Evolutionary conservation across 1,140 invertebrate species (phyloP).

Genomic region (Hyles vespertilio): DNA sequence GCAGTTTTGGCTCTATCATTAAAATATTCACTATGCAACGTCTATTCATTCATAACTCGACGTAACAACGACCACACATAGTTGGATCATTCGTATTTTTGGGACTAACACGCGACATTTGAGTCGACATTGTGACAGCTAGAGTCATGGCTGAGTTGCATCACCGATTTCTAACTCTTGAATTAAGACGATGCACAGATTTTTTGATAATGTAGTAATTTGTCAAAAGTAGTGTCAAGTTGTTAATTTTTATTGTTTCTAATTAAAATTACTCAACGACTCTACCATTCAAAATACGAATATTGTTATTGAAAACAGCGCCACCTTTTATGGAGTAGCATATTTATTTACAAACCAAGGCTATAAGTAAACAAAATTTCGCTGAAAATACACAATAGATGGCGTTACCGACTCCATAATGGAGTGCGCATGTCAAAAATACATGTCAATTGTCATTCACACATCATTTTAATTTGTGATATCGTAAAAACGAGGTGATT

Average conservation of each 20-base stretch:
- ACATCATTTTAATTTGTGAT: constrained; percentile 66
- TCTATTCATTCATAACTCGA: no score
- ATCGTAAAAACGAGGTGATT: constrained; percentile 57
- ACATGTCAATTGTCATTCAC: constrained; percentile 70
- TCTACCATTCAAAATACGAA: no score
- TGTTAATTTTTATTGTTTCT: no score
- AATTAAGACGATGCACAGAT: no score
- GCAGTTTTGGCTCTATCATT: no score
- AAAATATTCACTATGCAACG: no score
- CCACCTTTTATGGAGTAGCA: constrained; percentile 25
- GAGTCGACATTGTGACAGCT: constrained; percentile 6
- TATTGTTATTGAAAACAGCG: constrained; percentile 3
- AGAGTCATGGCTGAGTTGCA: no score
- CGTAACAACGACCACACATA: constrained; percentile 12
- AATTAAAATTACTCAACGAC: no score
- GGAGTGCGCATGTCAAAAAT: constrained; percentile 67
- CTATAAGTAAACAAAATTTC: neutral
- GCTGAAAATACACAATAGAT: constrained; percentile 22
- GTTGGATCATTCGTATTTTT: constrained; percentile 28
- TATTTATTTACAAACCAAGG: neutral
- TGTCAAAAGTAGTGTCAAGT: no score
- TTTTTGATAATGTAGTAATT: no score
- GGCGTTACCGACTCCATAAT: constrained; percentile 30
- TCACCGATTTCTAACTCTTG: no score
- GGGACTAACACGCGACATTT: constrained; percentile 20